Percentiles rank a stretch among this genome's conserved stretches.
phyloP scores from a whole-genome alignment of 2,888 invertebrate genomes.

The Xestia c-nigrum region DNA sequence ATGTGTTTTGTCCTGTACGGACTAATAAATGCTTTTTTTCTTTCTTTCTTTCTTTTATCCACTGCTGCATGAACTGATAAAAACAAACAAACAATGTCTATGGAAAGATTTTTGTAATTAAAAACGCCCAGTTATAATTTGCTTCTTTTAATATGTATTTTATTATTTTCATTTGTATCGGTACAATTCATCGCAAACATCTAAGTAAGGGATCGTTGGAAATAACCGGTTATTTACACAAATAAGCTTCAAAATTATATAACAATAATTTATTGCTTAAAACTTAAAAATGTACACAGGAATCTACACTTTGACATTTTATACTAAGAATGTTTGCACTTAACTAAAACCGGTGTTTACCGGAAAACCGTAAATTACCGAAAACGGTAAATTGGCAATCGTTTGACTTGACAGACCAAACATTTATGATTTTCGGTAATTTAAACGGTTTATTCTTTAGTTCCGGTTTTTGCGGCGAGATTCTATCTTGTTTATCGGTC shows the following conservation, averaged over 20 bases:
- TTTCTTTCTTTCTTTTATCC: no score
- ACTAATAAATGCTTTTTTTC: no score
- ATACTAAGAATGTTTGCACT: constrained; percentile 63
- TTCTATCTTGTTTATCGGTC: constrained; percentile 92
- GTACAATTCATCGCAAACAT: constrained; percentile 1
- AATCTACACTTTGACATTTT: constrained; percentile 61
- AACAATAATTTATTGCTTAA: constrained; percentile 73
- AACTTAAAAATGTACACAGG: constrained; percentile 66
- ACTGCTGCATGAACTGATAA: no score
- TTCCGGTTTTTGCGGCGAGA: constrained; percentile 34
- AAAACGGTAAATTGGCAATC: constrained; percentile 21
- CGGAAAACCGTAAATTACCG: constrained; percentile 23
- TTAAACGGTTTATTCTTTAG: not conserved
- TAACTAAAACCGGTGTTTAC: constrained; percentile 57
- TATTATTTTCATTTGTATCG: no score
- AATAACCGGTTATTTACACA: constrained; percentile 37
- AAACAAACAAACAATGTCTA: no score
- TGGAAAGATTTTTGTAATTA: no score
- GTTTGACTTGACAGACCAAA: not conserved
- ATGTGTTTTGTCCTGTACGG: no score
- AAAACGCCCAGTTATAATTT: no score
- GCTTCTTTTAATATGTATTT: no score
- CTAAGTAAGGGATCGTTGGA: constrained; percentile 5
- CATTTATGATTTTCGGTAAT: not conserved
- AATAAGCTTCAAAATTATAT: constrained; percentile 56